phyloP scores from a whole-genome alignment of 1,140 invertebrate genomes.

The Drosophila tsacasi region DNA sequence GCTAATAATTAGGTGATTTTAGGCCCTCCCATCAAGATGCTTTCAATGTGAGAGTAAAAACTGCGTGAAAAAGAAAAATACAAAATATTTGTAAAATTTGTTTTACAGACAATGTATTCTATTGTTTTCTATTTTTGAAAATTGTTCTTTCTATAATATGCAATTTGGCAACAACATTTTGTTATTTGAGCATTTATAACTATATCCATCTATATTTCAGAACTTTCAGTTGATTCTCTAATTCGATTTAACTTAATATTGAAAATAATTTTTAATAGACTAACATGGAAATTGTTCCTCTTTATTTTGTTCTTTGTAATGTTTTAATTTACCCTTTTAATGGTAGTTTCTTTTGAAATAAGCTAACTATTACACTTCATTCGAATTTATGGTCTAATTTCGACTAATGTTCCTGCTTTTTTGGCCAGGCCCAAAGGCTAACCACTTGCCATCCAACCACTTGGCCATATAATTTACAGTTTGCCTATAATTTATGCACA shows the following conservation, averaged over 20 bases:
- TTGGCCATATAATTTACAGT: slow-evolving; percentile 70
- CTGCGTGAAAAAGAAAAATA: not conserved
- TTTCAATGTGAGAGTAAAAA: not conserved
- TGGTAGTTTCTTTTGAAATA: not conserved
- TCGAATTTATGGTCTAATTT: slow-evolving; percentile 13
- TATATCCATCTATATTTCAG: not conserved
- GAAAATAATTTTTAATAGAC: not conserved
- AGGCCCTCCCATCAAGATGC: slow-evolving; percentile 3
- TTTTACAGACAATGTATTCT: not conserved
- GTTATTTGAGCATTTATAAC: too few relatives aligned
- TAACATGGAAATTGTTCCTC: not conserved
- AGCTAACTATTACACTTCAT: not conserved
- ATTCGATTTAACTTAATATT: not conserved
- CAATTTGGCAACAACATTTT: not conserved
- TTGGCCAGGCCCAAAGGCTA: slow-evolving; percentile 43
- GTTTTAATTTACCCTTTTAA: not conserved
- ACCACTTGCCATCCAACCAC: slow-evolving; percentile 48
- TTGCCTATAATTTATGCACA: slow-evolving; percentile 69
- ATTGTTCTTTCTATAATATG: not conserved
- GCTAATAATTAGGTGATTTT: slow-evolving; percentile 9
- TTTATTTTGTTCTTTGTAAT: not conserved
- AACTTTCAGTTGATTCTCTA: not conserved
- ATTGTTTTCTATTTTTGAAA: not conserved
- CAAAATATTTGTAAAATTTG: not conserved
- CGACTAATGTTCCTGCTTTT: slow-evolving; percentile 21